Percentiles rank a stretch among this genome's conserved stretches.
phyloP scores from a whole-genome alignment of 2,113 vertebrate species.

The Eubucco bourcierii region DNA sequence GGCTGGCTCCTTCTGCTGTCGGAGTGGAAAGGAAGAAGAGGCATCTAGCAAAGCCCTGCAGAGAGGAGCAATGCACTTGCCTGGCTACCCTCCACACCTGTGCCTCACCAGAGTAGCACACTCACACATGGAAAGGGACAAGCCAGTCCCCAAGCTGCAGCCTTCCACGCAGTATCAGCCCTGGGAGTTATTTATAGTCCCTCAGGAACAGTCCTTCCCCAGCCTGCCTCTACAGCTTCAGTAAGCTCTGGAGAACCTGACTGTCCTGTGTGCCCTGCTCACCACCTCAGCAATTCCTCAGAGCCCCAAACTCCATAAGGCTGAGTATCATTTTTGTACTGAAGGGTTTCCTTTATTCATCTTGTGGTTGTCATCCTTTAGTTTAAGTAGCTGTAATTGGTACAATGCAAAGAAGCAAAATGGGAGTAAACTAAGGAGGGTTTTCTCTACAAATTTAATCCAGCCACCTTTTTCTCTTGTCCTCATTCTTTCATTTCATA shows the following conservation, averaged over 20 bases:
- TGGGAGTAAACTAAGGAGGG: neutral
- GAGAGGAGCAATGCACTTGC: neutral
- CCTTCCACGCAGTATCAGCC: neutral
- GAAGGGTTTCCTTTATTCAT: neutral
- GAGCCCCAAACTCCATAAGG: neutral
- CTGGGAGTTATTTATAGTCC: neutral
- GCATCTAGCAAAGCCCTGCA: neutral
- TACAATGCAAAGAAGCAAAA: neutral
- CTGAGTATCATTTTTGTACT: neutral
- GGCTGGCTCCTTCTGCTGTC: neutral
- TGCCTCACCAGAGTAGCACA: fast-evolving
- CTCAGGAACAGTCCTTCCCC: neutral
- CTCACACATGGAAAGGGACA: neutral
- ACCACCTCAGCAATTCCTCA: neutral
- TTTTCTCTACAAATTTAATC: neutral
- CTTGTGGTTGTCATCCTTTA: neutral
- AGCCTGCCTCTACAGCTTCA: neutral
- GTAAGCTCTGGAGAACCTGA: neutral
- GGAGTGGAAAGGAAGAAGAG: neutral
- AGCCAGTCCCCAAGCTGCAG: neutral
- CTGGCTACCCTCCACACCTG: neutral
- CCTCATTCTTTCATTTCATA: neutral
- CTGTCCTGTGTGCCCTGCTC: neutral
- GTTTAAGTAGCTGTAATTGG: neutral
- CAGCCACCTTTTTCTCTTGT: neutral